A percentile compares a stretch with the other conserved stretches of the same genome.
Conservation (phyloP, 2,797 vertebrate species). For the Borostomias antarcticus region DNA sequence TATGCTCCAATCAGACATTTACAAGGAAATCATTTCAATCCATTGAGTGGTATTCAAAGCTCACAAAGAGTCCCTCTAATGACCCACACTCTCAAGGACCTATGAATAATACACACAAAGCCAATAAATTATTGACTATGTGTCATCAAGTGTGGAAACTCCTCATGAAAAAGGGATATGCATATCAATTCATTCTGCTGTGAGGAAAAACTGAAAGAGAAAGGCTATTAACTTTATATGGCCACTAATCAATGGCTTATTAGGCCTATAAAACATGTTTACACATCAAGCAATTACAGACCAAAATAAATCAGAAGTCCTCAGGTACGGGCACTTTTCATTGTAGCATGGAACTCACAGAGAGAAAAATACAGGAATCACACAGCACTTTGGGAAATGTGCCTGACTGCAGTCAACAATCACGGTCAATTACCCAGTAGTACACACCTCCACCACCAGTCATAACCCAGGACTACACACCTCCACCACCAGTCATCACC, state of each 20-base stretch:
- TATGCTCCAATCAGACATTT: constrained; percentile 39
- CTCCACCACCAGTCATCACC: no score
- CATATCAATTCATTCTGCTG: constrained; percentile 52
- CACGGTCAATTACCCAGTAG: no score
- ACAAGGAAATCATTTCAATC: constrained; percentile 1
- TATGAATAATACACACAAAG: constrained; percentile 73
- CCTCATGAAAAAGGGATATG: constrained; percentile 65
- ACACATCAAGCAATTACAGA: constrained; percentile 36
- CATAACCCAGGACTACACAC: no score
- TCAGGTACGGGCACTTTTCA: no score
- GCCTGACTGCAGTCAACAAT: no score
- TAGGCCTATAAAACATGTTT: constrained; percentile 31
- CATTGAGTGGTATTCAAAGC: constrained; percentile 11
- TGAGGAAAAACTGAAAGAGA: constrained; percentile 50
- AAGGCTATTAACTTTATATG: constrained; percentile 56
- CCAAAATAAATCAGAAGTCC: constrained; percentile 31
- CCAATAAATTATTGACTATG: constrained; percentile 73
- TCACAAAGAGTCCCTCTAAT: constrained; percentile 61
- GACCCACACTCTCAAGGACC: constrained; percentile 57
- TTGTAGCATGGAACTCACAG: no score
- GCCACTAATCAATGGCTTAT: constrained; percentile 48
- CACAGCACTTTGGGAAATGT: no score
- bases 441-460: no score
- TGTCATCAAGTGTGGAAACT: constrained; percentile 65
- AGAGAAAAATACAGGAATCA: no score